A percentile compares a stretch with the other conserved stretches of the same genome.
These are phyloP conservation scores for Oceanodroma tethys DNA, from an alignment of 2,113 vertebrate species.

Conservation along the genomic window DNA sequence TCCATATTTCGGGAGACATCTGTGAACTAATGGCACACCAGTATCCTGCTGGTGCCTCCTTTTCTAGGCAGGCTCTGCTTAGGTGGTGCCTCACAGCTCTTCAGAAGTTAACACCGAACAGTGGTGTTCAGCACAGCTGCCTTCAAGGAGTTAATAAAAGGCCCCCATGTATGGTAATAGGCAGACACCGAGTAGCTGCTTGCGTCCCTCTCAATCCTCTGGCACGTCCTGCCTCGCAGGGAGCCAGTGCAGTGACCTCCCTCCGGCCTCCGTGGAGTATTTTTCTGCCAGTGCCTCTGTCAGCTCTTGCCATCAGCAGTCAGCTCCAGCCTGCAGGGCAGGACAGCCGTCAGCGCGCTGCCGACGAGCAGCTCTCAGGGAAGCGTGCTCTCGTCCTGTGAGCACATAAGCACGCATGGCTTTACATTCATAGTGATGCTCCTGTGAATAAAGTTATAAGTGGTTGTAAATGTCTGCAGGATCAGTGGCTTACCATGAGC, in stretches of 20 bases:
- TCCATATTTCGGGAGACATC: background rate
- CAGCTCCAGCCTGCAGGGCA: background rate
- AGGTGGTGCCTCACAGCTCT: background rate
- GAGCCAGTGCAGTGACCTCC: constrained; percentile 35
- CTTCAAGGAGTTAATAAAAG: constrained; percentile 36
- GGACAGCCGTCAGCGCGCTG: background rate
- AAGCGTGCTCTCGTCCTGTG: background rate
- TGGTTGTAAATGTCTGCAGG: background rate
- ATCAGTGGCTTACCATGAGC: background rate
- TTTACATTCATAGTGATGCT: background rate
- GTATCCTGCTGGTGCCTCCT: background rate
- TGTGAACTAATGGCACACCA: background rate
- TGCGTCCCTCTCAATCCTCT: constrained; percentile 21
- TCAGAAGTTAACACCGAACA: background rate
- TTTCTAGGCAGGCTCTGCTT: background rate
- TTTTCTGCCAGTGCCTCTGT: constrained; percentile 30
- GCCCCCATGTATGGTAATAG: background rate
- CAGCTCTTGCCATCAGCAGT: constrained; percentile 44
- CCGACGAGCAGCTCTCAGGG: background rate
- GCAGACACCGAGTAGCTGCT: background rate
- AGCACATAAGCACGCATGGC: background rate
- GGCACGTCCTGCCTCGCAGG: background rate
- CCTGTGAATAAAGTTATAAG: background rate
- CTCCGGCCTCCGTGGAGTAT: background rate
- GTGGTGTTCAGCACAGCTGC: background rate